A percentile compares a stretch with the other conserved stretches of the same genome.
These are phyloP conservation scores for Acanthoscelides obtectus DNA, from an alignment of 2,888 invertebrate species.

Conservation along the genomic window DNA sequence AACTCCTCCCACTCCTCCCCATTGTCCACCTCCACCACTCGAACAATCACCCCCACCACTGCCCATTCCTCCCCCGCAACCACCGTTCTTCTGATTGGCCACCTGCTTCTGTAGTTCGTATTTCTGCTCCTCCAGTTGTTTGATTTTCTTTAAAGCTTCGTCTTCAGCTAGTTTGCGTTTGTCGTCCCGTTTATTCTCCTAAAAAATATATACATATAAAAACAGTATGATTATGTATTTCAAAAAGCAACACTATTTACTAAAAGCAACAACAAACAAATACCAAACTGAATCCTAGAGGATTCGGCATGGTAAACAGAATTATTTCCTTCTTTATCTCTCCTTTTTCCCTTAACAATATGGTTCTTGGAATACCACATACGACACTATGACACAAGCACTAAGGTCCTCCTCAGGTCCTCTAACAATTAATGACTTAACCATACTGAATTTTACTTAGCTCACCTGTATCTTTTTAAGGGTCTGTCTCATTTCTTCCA, in stretches of 20 bases:
- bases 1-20: constrained; percentile 18
- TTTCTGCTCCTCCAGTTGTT: constrained; percentile 89
- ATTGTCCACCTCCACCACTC: constrained; percentile 10
- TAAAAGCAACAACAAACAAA: too few relatives aligned
- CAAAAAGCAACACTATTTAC: too few relatives aligned
- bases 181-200: constrained; percentile 89
- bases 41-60: constrained; percentile 43
- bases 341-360: too few relatives aligned
- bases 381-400: too few relatives aligned
- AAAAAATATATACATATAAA: constrained; percentile 20
- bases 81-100: constrained; percentile 64
- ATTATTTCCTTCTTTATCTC: too few relatives aligned
- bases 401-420: too few relatives aligned
- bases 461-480: constrained; percentile 77
- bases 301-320: too few relatives aligned
- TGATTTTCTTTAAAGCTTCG: constrained; percentile 89
- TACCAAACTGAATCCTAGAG: too few relatives aligned
- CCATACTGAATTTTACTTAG: background rate
- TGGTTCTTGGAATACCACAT: too few relatives aligned
- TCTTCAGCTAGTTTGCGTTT: constrained; percentile 89
- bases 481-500: constrained; percentile 83
- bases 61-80: background rate
- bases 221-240: too few relatives aligned
- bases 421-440: too few relatives aligned
- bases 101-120: constrained; percentile 89